Evolutionary conservation across 1,140 invertebrate species (phyloP).

Genomic region (Scaptomyza graminum): DNA sequence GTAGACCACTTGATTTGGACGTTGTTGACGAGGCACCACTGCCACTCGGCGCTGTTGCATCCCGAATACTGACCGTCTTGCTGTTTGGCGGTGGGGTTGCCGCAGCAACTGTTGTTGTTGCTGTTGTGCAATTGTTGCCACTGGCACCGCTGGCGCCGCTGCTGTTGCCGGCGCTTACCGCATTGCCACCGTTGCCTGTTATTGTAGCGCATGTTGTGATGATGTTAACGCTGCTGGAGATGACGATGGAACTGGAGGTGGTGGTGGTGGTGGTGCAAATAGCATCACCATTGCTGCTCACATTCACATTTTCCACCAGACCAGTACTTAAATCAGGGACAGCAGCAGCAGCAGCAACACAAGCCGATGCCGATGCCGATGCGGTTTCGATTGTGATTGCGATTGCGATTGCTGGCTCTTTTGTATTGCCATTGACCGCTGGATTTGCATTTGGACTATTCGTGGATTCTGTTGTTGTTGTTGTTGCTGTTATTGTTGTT

Average conservation of each 20-base stretch:
- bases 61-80: conserved; percentile 21
- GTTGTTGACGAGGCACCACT: conserved; percentile 24
- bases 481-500: conserved; percentile 6
- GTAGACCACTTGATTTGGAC: conserved; percentile 46
- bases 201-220: conserved; percentile 10
- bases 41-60: conserved; percentile 31
- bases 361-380: background rate
- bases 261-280: conserved; percentile 2
- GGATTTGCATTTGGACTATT: conserved; percentile 16
- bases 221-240: background rate
- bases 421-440: conserved; percentile 1
- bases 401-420: conserved; percentile 11
- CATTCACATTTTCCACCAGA: conserved; percentile 15
- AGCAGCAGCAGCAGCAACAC: background rate
- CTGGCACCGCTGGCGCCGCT: background rate
- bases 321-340: background rate
- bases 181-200: conserved; percentile 10
- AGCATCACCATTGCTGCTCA: background rate
- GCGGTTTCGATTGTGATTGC: conserved; percentile 17
- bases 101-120: conserved; percentile 1
- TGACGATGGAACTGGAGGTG: background rate
- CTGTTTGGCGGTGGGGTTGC: conserved; percentile 23
- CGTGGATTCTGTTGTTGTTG: conserved; percentile 7
- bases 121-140: conserved; percentile 3
- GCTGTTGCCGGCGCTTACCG: background rate